Conservation (phyloP, 1,140 invertebrate genomes). For the Mamestra configurata region DNA sequence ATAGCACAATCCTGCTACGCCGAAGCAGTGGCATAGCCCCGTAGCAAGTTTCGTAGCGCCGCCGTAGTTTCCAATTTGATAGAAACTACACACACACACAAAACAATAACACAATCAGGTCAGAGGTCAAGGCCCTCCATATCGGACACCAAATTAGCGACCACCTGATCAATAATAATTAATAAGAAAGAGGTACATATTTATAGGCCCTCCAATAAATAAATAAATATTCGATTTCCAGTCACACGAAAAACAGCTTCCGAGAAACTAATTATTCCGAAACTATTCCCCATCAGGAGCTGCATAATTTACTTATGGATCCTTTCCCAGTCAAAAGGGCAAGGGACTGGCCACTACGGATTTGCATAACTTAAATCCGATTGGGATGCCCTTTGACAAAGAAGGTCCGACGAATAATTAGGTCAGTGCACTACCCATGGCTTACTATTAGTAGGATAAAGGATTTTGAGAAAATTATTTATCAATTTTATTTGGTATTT, state of each 20-base stretch:
- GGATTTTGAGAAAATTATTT: not conserved
- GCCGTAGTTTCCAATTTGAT: no score
- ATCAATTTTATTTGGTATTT: not conserved
- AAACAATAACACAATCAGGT: no score
- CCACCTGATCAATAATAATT: no score
- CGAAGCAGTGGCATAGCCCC: no score
- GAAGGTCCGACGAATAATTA: slow-evolving; percentile 27
- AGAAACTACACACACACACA: no score
- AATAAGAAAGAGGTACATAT: no score
- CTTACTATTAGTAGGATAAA: not conserved
- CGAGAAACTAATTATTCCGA: slow-evolving; percentile 26
- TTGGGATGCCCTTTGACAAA: slow-evolving; percentile 44
- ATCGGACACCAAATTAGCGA: not conserved
- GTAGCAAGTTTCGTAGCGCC: no score
- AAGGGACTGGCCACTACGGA: slow-evolving; percentile 36
- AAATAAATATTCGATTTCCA: not conserved
- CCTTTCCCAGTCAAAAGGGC: slow-evolving; percentile 34
- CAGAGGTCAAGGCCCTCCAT: not conserved
- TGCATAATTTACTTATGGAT: slow-evolving; percentile 30
- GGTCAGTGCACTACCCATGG: slow-evolving; percentile 25
- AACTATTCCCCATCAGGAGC: not conserved
- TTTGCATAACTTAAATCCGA: slow-evolving; percentile 43
- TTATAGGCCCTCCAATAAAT: not conserved
- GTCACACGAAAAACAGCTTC: not conserved
- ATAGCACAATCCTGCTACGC: no score